Base-by-base conservation (phyloP, 1,140 invertebrate genomes). In the Drosophila chauvacae region DNA sequence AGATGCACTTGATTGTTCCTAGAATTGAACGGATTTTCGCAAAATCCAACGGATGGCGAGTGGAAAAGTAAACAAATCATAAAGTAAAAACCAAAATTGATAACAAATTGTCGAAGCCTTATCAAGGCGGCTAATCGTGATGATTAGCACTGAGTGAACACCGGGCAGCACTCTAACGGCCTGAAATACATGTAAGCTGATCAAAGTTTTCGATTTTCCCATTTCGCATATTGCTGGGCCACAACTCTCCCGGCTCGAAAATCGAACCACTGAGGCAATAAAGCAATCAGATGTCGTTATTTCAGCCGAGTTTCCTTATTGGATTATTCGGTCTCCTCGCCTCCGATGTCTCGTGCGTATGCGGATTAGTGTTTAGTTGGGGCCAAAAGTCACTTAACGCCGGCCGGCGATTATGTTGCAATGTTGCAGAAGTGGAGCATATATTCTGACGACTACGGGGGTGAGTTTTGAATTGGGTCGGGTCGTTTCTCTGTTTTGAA, bases 1-100 rank as follows among this genome's bases (percentile, higher is more conserved):
- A 55, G 7, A 58, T 35, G 44, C 65, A 50, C 28, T 23, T 51
- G 10, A 37, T 13, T 59, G 42, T 71, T n/a, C n/a, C 6, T 66
- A 10, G 7, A 44, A 64, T 13, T 30, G 77, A 64, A 20, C 60
- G 77, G 65, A 86, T 62, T 85, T 81, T 44, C 51, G 50, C 69
- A 26, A 37, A 56, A 53, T 61, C 48, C 28, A 44, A 51, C 44
- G 51, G 56, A 39, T 55, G 39, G 57, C 41, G 30, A 53, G 50
- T 72, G 33, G 37, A 77, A 88, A 87, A 55, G 77, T 87, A 88
- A 87, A 87, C 80, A 87, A 87, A 84, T 88, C 73, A 48, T 87
- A 88, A 84, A 51, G 58, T 45, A 69, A 23, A 44, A 41, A 33
- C 47, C 53, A 3, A 57, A 77, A 51, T 60, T 90, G 84, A 88